Evolutionary conservation across 2,888 invertebrate genomes (phyloP).

Genomic region (Melanargia galathea): DNA sequence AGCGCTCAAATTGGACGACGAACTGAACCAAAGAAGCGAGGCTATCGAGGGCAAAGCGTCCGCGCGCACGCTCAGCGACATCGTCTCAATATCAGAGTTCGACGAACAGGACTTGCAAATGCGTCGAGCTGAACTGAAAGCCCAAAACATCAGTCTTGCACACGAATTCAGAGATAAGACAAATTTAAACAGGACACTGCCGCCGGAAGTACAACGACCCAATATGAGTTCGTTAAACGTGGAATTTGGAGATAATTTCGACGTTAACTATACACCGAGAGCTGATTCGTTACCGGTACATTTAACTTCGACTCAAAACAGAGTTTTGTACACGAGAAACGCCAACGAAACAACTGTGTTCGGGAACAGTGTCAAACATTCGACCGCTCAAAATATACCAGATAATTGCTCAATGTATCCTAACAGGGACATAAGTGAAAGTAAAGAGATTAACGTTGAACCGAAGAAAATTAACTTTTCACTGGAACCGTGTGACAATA

Average conservation of each 20-base stretch:
- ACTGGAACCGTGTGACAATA: conserved; percentile 65
- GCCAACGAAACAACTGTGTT: conserved; percentile 74
- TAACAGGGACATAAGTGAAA: conserved; percentile 68
- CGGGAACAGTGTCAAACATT: conserved; percentile 57
- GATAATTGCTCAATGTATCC: conserved; percentile 79
- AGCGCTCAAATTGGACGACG: conserved; percentile 83
- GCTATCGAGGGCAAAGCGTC: conserved; percentile 81
- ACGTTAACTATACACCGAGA: conserved; percentile 59
- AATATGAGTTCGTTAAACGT: conserved; percentile 70
- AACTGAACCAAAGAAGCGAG: conserved; percentile 76
- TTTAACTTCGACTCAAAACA: conserved; percentile 70
- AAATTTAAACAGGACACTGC: conserved; percentile 60
- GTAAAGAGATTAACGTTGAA: conserved; percentile 66
- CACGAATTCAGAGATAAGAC: conserved; percentile 51
- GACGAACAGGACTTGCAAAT: conserved; percentile 85
- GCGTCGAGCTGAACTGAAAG: conserved; percentile 72
- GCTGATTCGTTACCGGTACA: conserved; percentile 71
- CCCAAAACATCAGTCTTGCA: conserved; percentile 59
- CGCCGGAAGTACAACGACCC: conserved; percentile 61
- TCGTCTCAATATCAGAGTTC: conserved; percentile 87
- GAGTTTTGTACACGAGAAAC: conserved; percentile 68
- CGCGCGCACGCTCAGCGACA: conserved; percentile 87
- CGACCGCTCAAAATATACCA: conserved; percentile 60
- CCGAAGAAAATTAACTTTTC: conserved; percentile 78
- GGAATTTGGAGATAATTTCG: conserved; percentile 63